phyloP scores from a whole-genome alignment of 2,888 invertebrate species.

The Limnephilus lunatus region DNA sequence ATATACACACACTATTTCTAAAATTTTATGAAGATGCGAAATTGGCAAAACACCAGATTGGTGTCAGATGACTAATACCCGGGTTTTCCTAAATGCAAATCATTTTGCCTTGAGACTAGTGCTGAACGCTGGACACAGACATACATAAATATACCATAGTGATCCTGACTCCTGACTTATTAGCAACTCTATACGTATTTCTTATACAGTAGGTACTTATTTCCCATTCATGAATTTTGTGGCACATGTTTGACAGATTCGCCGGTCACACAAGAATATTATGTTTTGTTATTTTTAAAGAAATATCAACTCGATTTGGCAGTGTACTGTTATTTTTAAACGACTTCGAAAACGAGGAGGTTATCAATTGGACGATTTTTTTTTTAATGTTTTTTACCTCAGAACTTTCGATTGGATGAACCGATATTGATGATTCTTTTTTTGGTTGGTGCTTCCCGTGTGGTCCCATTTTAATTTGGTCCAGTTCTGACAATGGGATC shows the following conservation, averaged over 20 bases:
- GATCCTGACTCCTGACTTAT: no score
- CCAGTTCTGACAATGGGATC: no score
- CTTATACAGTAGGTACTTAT: background rate
- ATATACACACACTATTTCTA: background rate
- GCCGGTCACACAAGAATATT: background rate
- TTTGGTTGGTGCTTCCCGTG: no score
- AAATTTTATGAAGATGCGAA: background rate
- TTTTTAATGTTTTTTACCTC: no score
- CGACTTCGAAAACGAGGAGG: no score
- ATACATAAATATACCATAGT: background rate
- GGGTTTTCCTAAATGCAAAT: background rate
- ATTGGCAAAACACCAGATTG: background rate
- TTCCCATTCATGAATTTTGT: background rate
- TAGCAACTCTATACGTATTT: no score
- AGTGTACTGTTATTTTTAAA: background rate
- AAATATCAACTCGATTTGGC: background rate
- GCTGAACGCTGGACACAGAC: background rate
- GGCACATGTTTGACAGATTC: background rate
- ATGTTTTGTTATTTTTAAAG: background rate
- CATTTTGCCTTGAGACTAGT: background rate
- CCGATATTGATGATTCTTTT: no score
- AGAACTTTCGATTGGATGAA: no score
- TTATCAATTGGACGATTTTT: no score
- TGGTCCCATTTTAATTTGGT: no score
- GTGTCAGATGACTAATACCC: background rate